Percentiles rank a stretch among this genome's conserved stretches.
Conservation (phyloP, 2,797 vertebrate genomes). For the Kryptolebias ocellatus region DNA sequence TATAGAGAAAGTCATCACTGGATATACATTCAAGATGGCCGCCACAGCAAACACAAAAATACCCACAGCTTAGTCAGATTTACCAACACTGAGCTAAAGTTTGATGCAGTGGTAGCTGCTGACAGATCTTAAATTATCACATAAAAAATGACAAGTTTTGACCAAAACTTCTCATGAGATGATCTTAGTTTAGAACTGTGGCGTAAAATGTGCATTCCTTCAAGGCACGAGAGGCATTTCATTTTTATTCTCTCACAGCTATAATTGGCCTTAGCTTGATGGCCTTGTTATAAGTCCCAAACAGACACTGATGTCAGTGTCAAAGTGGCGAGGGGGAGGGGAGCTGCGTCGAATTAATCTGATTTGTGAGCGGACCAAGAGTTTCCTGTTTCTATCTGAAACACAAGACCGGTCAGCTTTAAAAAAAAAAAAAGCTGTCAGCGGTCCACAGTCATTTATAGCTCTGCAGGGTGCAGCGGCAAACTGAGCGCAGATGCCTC, state of each 20-base stretch:
- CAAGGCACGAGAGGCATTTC: too few species aligned
- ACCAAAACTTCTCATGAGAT: too few species aligned
- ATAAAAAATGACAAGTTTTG: too few species aligned
- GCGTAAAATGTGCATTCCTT: too few species aligned
- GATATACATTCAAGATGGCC: too few species aligned
- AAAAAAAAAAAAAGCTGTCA: slow-evolving; percentile 31
- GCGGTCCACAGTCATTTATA: slow-evolving; percentile 42
- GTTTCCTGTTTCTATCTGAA: slow-evolving; percentile 46
- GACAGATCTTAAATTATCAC: too few species aligned
- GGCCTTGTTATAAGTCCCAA: not conserved
- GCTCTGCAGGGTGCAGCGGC: slow-evolving; percentile 8
- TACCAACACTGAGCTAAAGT: too few species aligned
- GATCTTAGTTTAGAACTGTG: too few species aligned
- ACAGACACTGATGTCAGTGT: not conserved
- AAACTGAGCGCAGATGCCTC: slow-evolving; percentile 26
- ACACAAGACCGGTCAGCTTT: slow-evolving; percentile 20
- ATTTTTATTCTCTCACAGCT: not conserved
- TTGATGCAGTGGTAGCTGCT: too few species aligned
- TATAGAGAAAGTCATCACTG: too few species aligned
- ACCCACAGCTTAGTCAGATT: too few species aligned
- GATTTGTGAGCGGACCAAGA: slow-evolving; percentile 35
- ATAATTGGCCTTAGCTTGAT: not conserved
- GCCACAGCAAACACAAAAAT: too few species aligned
- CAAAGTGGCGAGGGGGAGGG: not conserved
- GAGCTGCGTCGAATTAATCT: slow-evolving; percentile 34